phyloP scores from a whole-genome alignment of 2,797 vertebrate species.

The Thalassophryne amazonica region DNA sequence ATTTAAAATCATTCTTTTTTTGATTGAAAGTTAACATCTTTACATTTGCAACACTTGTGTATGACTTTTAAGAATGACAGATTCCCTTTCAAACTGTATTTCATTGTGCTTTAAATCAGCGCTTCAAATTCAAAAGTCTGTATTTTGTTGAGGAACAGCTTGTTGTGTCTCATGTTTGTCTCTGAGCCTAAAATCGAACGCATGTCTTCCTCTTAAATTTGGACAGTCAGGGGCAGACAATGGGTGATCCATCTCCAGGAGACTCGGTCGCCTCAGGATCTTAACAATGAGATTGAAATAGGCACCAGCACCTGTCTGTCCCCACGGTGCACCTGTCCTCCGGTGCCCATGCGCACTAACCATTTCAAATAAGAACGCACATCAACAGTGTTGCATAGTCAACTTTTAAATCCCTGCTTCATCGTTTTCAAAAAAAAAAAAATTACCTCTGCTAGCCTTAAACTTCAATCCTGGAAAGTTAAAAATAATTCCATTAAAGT shows the following conservation, averaged over 20 bases:
- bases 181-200: constrained; percentile 22
- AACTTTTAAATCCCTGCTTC: too few species aligned
- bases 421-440: constrained; percentile 11
- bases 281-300: constrained; percentile 75
- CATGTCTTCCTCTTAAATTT: constrained; percentile 31
- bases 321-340: constrained; percentile 87
- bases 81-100: constrained; percentile 1
- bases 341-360: constrained; percentile 80
- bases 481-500: too few species aligned
- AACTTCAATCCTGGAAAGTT: too few species aligned
- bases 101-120: too few species aligned
- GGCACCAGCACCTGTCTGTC: constrained; percentile 88
- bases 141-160: too few species aligned
- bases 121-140: too few species aligned
- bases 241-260: constrained; percentile 41
- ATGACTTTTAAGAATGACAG: background rate
- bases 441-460: too few species aligned
- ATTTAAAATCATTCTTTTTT: constrained; percentile 4
- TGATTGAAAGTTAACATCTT: background rate
- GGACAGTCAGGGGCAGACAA: constrained; percentile 39
- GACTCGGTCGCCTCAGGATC: constrained; percentile 49
- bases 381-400: too few species aligned
- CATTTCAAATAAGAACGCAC: too few species aligned
- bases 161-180: too few species aligned
- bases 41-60: background rate